Conservation (phyloP, 2,113 vertebrate genomes). For the Tetrax tetrax region DNA sequence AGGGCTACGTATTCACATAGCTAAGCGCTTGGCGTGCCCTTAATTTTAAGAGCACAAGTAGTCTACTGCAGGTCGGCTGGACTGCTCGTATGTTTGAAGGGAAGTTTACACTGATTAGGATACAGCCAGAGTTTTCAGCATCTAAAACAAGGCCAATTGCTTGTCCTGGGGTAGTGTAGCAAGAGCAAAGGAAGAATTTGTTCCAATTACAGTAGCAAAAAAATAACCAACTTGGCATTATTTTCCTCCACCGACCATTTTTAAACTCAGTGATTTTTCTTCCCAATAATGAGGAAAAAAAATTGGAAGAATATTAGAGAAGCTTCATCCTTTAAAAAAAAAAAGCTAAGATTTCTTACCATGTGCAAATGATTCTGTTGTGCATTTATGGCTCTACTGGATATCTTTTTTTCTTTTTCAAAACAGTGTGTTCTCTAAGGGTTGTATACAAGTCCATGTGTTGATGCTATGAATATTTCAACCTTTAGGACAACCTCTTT, state of each 20-base stretch:
- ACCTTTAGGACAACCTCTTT: not conserved
- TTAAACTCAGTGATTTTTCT: not conserved
- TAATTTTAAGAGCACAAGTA: not conserved
- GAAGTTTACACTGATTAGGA: not conserved
- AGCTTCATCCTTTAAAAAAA: not conserved
- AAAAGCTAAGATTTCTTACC: not conserved
- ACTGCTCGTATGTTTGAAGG: not conserved
- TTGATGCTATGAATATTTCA: conserved; percentile 19
- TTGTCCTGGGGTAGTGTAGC: not conserved
- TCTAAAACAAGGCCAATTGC: not conserved
- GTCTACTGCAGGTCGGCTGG: not conserved
- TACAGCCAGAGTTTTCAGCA: not conserved
- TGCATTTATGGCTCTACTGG: not conserved
- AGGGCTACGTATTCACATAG: not conserved
- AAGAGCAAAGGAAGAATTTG: not conserved
- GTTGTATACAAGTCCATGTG: not conserved
- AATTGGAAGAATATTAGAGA: not conserved
- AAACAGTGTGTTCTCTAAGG: not conserved
- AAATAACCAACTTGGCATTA: not conserved
- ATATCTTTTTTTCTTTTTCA: not conserved
- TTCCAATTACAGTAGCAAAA: not conserved
- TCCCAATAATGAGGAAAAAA: not conserved
- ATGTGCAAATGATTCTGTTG: not conserved
- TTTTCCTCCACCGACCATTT: not conserved
- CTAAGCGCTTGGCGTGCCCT: not conserved